Evolutionary conservation across 2,797 vertebrate genomes (phyloP).

Genomic region (Hydrocynus forskahlii): DNA sequence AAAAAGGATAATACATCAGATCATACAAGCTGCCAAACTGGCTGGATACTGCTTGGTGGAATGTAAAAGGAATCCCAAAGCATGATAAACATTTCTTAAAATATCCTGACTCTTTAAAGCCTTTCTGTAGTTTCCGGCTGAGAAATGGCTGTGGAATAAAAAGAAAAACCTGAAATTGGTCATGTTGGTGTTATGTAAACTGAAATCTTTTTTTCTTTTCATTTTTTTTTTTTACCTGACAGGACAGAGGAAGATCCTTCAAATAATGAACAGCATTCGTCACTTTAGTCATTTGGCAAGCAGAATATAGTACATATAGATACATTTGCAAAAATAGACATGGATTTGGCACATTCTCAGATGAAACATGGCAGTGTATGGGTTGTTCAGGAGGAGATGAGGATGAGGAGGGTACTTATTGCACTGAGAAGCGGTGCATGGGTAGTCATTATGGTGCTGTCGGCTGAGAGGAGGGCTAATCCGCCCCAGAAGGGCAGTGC

Average conservation of each 20-base stretch:
- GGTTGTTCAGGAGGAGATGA: constrained; percentile 75
- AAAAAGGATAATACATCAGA: constrained; percentile 29
- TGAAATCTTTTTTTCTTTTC: background rate
- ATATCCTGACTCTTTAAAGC: constrained; percentile 56
- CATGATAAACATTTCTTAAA: constrained; percentile 40
- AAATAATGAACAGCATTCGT: constrained; percentile 73
- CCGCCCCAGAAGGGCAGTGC: constrained; percentile 64
- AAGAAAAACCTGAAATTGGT: constrained; percentile 31
- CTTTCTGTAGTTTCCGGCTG: constrained; percentile 40
- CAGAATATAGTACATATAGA: constrained; percentile 67
- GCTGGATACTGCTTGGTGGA: constrained; percentile 61
- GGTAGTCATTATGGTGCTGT: constrained; percentile 68
- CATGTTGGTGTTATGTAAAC: constrained; percentile 6
- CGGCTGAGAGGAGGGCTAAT: constrained; percentile 61
- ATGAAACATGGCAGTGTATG: constrained; percentile 62
- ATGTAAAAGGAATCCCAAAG: constrained; percentile 60
- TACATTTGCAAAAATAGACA: constrained; percentile 72
- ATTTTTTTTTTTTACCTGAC: constrained; percentile 57
- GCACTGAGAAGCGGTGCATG: constrained; percentile 75
- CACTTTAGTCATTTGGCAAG: constrained; percentile 68
- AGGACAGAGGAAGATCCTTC: constrained; percentile 73
- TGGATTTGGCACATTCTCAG: constrained; percentile 83
- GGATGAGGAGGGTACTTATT: constrained; percentile 81
- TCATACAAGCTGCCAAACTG: constrained; percentile 26
- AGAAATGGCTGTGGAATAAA: constrained; percentile 68